These are phyloP conservation scores for Archips crataeganus DNA, from an alignment of 2,888 invertebrate genomes.

Conservation along the genomic window DNA sequence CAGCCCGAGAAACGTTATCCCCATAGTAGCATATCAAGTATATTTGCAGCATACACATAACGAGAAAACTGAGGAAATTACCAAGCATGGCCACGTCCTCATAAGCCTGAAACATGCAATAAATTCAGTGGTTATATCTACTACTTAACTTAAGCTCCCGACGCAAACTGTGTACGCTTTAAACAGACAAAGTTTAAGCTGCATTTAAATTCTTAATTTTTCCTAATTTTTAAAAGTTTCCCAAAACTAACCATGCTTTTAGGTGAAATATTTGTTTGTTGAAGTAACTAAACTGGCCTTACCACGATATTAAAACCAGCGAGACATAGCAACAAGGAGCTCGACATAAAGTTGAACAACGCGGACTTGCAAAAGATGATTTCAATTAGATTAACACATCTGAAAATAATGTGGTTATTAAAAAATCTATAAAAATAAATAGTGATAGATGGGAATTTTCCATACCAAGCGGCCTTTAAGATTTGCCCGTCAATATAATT, in stretches of 20 bases:
- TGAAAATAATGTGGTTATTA: constrained; percentile 49
- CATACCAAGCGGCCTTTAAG: no score
- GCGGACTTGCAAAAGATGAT: constrained; percentile 59
- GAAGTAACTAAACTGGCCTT: constrained; percentile 31
- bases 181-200: constrained; percentile 6
- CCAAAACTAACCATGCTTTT: background rate
- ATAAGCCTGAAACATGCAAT: constrained; percentile 54
- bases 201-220: constrained; percentile 6
- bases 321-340: constrained; percentile 66
- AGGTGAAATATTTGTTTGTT: background rate
- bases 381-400: constrained; percentile 62
- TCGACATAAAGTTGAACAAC: constrained; percentile 60
- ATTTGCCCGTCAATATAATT: background rate
- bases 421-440: no score
- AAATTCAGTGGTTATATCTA: constrained; percentile 7
- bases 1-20: constrained; percentile 61
- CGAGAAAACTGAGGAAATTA: constrained; percentile 59
- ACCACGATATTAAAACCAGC: constrained; percentile 67
- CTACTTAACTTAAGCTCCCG: constrained; percentile 14
- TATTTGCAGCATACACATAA: constrained; percentile 60
- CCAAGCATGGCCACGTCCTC: constrained; percentile 53
- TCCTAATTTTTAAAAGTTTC: background rate
- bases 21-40: constrained; percentile 66
- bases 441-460: no score
- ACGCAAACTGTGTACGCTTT: constrained; percentile 17